phyloP scores from a whole-genome alignment of 1,140 invertebrate genomes.

The Saccostrea glomerata region DNA sequence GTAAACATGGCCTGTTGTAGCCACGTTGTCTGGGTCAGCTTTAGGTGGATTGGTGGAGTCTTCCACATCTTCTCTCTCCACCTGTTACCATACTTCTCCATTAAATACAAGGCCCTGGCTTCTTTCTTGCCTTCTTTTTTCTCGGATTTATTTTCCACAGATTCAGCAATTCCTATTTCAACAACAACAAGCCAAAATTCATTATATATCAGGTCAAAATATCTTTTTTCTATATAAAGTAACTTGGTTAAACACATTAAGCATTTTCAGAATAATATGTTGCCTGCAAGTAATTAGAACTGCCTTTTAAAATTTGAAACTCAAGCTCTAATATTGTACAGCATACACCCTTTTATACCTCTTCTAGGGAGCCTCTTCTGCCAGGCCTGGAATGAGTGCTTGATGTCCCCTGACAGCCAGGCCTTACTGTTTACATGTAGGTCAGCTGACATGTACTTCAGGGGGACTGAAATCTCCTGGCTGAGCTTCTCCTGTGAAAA shows the following conservation, averaged over 20 bases:
- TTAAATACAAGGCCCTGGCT: constrained; percentile 83
- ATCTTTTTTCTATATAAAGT: too few relatives aligned
- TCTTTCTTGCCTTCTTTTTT: constrained; percentile 75
- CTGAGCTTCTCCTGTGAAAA: constrained; percentile 46
- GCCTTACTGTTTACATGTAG: constrained; percentile 87
- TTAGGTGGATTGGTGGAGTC: constrained; percentile 67
- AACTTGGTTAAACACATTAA: too few relatives aligned
- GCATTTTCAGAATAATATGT: too few relatives aligned
- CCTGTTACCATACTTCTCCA: constrained; percentile 87
- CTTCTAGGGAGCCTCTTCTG: constrained; percentile 81
- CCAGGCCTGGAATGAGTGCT: constrained; percentile 88
- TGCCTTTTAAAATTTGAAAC: too few relatives aligned
- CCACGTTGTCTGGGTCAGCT: constrained; percentile 85
- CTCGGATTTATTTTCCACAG: constrained; percentile 42
- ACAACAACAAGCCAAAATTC: too few relatives aligned
- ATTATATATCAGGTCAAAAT: too few relatives aligned
- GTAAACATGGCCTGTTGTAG: constrained; percentile 94
- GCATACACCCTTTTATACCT: constrained; percentile 62
- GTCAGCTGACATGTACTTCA: constrained; percentile 73
- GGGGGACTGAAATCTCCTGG: constrained; percentile 8
- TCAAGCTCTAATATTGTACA: too few relatives aligned
- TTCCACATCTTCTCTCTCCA: constrained; percentile 80
- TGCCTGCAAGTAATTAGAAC: too few relatives aligned
- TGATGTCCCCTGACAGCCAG: constrained; percentile 88
- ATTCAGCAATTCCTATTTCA: constrained; percentile 3